Base-by-base conservation (phyloP, 2,797 vertebrate genomes). In the Brachyalestes nurse region DNA sequence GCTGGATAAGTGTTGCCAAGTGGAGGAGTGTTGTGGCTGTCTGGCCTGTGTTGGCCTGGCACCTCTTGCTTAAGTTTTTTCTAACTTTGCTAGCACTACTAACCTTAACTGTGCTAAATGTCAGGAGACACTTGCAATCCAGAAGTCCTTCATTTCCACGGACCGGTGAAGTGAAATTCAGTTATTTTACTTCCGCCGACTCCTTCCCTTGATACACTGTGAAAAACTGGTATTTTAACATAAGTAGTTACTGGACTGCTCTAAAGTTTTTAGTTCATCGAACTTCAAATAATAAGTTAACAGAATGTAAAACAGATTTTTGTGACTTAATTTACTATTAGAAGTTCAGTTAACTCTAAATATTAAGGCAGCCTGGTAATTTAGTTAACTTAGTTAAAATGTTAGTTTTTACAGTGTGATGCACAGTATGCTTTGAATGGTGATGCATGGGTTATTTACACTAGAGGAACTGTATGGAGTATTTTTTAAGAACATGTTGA, bases 401-500 rank as follows among this genome's bases (percentile, higher is more conserved):
- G 5, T 34, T 4, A 34, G 34, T 34, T 34, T 34, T 34, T 34
- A 34, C 34, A 34, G 34, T 60, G 75, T 76, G 13, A 82, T 70
- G 60, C 8, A 62, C 21, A 61, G 66, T 82, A 67, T 64, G 47
- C 72, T 74, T 66, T 53, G 64, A 62, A 66, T 75, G 64, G 58
- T 82, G 62, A 58, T 82, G 77, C 74, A 82, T 83, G 74, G 67
- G 71, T 55, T 67, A 67, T 83, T 80, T 79, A 83, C 57, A 58
- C 45, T 72, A 64, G 51, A 72, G 61, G 51, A 58, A 64, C 16
- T 75, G 65, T 80, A 85, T 78, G 69, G 67, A 77, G 65, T 82
- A 42, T 71, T 81, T 78, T 78, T 81, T 74, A 76, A 79, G 53
- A 67, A 23, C 45, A 64, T 72, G 55, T 61, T 49, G 23, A 77